These are phyloP conservation scores for Dicentrarchus labrax DNA, from an alignment of 2,113 vertebrate genomes.

Conservation along the genomic window DNA sequence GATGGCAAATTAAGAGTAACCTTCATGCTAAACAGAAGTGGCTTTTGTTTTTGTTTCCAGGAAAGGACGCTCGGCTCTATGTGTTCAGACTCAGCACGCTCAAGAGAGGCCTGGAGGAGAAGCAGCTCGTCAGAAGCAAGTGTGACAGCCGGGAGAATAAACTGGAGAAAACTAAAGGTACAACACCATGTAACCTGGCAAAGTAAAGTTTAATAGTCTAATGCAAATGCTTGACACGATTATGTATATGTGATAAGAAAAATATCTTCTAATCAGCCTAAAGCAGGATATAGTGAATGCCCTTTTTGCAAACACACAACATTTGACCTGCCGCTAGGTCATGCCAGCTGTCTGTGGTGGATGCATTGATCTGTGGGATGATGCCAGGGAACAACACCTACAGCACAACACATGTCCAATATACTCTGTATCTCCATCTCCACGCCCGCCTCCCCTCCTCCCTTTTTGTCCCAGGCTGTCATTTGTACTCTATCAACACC, in stretches of 20 bases:
- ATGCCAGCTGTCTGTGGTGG: conserved; percentile 30
- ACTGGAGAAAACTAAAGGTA: conserved; percentile 98
- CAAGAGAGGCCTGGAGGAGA: conserved; percentile 88
- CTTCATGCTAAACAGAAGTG: conserved; percentile 43
- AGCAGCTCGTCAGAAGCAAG: conserved; percentile 87
- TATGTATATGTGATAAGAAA: neutral
- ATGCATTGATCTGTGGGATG: conserved; percentile 44
- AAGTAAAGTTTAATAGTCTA: neutral
- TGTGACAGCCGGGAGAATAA: conserved; percentile 96
- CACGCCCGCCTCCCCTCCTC: neutral
- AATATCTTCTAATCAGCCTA: neutral
- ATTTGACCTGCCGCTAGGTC: conserved; percentile 24
- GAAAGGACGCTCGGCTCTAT: conserved; percentile 95
- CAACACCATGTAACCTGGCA: neutral
- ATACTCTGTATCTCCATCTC: conserved; percentile 19
- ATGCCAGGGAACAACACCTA: conserved; percentile 46
- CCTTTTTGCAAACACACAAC: conserved; percentile 6
- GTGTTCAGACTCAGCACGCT: conserved; percentile 92
- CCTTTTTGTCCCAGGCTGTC: conserved; percentile 89
- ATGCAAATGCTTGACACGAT: neutral
- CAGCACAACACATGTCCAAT: conserved; percentile 48
- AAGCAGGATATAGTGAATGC: neutral
- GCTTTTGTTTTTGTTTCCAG: conserved; percentile 77
- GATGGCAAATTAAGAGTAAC: conserved; percentile 53
- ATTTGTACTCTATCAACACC: conserved; percentile 97